A percentile compares a stretch with the other conserved stretches of the same genome.
These are phyloP conservation scores for Salminus brasiliensis DNA, from an alignment of 2,113 vertebrate genomes.

Conservation along the genomic window DNA sequence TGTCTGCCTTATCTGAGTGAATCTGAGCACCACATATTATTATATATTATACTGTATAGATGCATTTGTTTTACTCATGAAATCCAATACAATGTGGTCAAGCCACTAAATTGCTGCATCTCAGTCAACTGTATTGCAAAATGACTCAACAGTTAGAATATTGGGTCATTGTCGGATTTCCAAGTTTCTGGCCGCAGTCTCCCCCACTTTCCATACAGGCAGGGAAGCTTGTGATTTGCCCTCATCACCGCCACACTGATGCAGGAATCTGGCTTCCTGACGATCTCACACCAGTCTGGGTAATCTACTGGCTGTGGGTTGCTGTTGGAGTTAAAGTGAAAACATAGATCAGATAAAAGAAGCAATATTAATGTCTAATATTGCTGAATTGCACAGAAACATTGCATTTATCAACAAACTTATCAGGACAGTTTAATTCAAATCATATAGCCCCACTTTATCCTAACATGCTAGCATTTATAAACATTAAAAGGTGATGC, in stretches of 20 bases:
- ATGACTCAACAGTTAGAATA: slow-evolving; percentile 62
- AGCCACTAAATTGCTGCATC: not conserved
- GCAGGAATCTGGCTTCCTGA: slow-evolving; percentile 75
- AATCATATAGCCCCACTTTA: no score
- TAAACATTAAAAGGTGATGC: no score
- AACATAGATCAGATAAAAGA: not conserved
- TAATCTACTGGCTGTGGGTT: slow-evolving; percentile 72
- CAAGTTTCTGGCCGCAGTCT: slow-evolving; percentile 63
- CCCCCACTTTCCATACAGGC: slow-evolving; percentile 69
- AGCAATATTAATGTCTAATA: not conserved
- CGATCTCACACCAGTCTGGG: slow-evolving; percentile 78
- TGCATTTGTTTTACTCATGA: not conserved
- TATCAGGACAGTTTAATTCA: no score
- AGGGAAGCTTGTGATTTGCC: slow-evolving; percentile 75
- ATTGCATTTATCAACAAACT: no score
- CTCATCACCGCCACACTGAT: slow-evolving; percentile 73
- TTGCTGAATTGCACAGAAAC: no score
- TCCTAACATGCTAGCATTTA: no score
- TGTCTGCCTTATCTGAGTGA: no score
- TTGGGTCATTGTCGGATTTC: slow-evolving; percentile 71
- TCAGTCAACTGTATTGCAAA: not conserved
- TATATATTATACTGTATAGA: not conserved
- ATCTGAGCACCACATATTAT: no score
- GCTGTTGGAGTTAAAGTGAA: slow-evolving; percentile 49
- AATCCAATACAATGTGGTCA: not conserved